A percentile compares a stretch with the other conserved stretches of the same genome.
These are phyloP conservation scores for Corapipo altera DNA, from an alignment of 2,113 vertebrate species.

Conservation along the genomic window DNA sequence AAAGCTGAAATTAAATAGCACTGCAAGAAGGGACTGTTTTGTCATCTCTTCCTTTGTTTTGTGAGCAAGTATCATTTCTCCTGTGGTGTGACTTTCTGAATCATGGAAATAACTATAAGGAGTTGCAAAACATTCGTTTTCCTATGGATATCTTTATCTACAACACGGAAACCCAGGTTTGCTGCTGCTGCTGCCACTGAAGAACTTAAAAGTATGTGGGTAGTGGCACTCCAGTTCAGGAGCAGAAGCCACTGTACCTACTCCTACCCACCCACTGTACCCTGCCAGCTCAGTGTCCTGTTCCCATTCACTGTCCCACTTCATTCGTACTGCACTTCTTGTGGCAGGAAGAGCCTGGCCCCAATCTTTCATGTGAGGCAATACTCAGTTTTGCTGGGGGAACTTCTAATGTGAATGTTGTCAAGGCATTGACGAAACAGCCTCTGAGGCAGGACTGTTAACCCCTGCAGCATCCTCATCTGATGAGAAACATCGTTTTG, in stretches of 20 bases:
- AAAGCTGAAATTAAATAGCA: background rate
- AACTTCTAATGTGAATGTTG: background rate
- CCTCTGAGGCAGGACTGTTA: background rate
- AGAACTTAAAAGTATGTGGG: background rate
- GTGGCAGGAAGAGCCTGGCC: background rate
- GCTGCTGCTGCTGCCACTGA: background rate
- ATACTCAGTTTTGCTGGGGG: background rate
- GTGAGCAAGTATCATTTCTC: background rate
- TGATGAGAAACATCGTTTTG: background rate
- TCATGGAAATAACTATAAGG: background rate
- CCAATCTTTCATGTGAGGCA: background rate
- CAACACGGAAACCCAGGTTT: background rate
- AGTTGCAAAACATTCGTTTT: background rate
- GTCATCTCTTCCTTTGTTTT: background rate
- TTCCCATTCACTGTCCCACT: background rate
- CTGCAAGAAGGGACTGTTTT: background rate
- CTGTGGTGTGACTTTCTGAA: background rate
- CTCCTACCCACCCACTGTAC: background rate
- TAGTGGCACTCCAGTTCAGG: background rate
- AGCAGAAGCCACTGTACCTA: background rate
- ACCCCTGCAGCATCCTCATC: background rate
- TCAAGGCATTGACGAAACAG: background rate
- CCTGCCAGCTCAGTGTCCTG: background rate
- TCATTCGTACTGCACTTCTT: background rate
- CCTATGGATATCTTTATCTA: background rate